Conservation (phyloP, 2,888 invertebrate genomes). For the Dolomedes plantarius region DNA sequence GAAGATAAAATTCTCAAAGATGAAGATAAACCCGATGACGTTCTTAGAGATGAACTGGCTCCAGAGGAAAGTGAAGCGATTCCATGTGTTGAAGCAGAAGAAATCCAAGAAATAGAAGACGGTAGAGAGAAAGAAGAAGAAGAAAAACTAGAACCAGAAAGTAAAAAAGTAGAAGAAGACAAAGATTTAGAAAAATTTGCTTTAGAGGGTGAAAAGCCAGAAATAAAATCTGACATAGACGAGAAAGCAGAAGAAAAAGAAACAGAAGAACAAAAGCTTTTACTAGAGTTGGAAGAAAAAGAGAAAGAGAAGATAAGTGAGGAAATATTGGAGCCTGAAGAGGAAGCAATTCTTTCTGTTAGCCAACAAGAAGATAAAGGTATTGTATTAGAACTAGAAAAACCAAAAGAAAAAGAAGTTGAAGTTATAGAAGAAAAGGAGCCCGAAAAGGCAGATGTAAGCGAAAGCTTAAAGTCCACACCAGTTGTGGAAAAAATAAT, state of each 20-base stretch:
- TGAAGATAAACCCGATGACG: constrained; percentile 1
- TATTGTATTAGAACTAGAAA: neutral
- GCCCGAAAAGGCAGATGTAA: neutral
- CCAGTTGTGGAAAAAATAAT: neutral
- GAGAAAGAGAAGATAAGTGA: constrained; percentile 7
- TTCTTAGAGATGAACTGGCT: neutral
- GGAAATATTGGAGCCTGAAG: neutral
- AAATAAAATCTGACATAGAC: neutral
- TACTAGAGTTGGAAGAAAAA: constrained; percentile 1
- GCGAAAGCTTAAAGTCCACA: neutral
- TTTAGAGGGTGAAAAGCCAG: neutral
- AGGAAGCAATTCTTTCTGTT: neutral
- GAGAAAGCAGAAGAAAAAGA: constrained; percentile 9
- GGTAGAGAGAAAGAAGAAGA: neutral
- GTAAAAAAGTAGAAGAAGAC: neutral
- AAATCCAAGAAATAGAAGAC: neutral
- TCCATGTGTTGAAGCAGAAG: neutral
- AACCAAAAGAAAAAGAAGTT: constrained; percentile 12
- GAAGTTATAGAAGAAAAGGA: constrained; percentile 1
- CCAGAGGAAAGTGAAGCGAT: neutral
- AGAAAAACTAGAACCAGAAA: constrained; percentile 15
- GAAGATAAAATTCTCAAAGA: neutral
- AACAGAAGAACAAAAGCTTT: neutral
- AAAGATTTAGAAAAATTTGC: neutral
- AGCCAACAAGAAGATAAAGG: neutral